These are phyloP conservation scores for Meta bourneti DNA, from an alignment of 2,888 invertebrate species.

Conservation along the genomic window DNA sequence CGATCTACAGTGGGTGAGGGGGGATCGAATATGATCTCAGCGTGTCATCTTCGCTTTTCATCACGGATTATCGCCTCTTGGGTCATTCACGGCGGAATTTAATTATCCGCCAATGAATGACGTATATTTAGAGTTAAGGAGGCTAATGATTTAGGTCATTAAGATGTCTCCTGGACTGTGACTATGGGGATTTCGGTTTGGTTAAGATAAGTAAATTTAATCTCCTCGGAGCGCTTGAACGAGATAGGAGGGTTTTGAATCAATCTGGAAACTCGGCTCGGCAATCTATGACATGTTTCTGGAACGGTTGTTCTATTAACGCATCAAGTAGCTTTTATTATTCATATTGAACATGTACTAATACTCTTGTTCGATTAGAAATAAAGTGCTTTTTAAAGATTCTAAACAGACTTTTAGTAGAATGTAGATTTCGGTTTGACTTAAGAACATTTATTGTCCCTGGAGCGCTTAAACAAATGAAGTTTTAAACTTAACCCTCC, in stretches of 20 bases:
- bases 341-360: no score
- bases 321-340: no score
- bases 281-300: not conserved
- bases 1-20: not conserved
- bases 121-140: conserved; percentile 28
- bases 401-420: no score
- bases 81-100: conserved; percentile 63
- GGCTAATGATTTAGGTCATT: conserved; percentile 58
- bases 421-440: no score
- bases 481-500: no score
- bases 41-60: conserved; percentile 51
- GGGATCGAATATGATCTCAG: conserved; percentile 26
- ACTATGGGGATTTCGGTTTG: conserved; percentile 1
- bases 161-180: conserved; percentile 36
- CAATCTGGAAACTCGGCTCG: not conserved
- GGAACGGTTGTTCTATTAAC: not conserved
- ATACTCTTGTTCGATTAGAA: no score
- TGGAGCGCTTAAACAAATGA: no score
- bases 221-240: not conserved
- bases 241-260: not conserved
- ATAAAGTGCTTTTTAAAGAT: no score
- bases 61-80: conserved; percentile 56
- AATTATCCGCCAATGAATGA: conserved; percentile 67
- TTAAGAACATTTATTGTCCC: no score
- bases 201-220: conserved; percentile 1